A percentile compares a stretch with the other conserved stretches of the same genome.
Conservation (phyloP, 2,797 vertebrate genomes). For the Octomys mimax region DNA sequence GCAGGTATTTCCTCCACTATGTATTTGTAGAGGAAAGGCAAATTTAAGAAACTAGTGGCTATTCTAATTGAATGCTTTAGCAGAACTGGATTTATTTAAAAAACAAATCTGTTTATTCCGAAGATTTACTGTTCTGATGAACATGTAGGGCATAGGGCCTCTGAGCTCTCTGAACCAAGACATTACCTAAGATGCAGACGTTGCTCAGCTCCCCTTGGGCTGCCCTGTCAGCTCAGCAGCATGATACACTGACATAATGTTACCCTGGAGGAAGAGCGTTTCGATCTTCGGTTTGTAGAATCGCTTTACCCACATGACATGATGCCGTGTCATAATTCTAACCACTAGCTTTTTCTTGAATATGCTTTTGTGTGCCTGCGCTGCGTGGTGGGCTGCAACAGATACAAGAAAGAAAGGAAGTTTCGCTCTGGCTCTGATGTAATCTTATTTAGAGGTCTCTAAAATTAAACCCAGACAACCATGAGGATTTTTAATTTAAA, state of each 20-base stretch:
- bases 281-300: conserved; percentile 12
- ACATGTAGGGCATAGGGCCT: neutral
- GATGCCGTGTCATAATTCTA: conserved; percentile 53
- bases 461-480: neutral
- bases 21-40: neutral
- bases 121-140: conserved; percentile 59
- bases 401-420: neutral
- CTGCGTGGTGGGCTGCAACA: neutral
- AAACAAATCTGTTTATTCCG: conserved; percentile 35
- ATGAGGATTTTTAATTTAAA: neutral
- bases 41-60: neutral
- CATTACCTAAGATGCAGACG: conserved; percentile 73
- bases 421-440: neutral
- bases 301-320: conserved; percentile 33
- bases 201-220: conserved; percentile 52
- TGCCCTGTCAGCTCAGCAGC: neutral
- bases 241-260: neutral
- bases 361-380: neutral
- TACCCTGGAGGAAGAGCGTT: neutral
- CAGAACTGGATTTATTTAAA: neutral
- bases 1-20: neutral
- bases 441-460: neutral
- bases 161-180: conserved; percentile 72
- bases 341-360: conserved; percentile 36
- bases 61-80: neutral